Base-by-base conservation (phyloP, 2,113 vertebrate species). In the Osmerus eperlanus region DNA sequence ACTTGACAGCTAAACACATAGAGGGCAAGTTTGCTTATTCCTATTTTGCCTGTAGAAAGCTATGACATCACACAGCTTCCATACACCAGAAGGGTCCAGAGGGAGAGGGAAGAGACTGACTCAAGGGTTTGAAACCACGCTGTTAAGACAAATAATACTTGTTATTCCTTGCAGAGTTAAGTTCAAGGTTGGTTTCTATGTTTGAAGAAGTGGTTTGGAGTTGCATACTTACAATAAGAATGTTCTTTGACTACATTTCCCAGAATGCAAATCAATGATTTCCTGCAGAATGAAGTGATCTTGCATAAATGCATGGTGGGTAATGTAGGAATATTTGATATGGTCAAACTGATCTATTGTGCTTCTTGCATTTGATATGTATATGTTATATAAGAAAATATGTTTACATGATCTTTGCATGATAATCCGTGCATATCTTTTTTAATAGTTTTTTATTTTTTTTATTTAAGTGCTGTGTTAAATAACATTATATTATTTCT, bases 1-100 rank as follows among this genome's bases (percentile, higher is more conserved):
- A 85, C 75, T 88, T 89, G 84, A 88, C 83, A 86, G 77, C 78
- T 78, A 80, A 85, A 83, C 80, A 82, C 85, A 62, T 47, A 68
- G 83, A 65, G 54, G 67, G 68, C 29, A 21, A 55, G 64, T 73
- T 70, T n/a, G 41, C 73, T 21, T 21, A 21, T 60, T 56, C n/a
- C n/a, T 60, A 4, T 60, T 21, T 12, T 60, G 19, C 9, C 21
- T 9, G 9, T 19, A 21, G 58, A 60, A 60, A 60, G 4, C 58
- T 19, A 60, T 60, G 58, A 12, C 21, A 60, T 60, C n/a, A 12
- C 19, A 21, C 3, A 11, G 58, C 54, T 56, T 18, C 54, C n/a
- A n/a, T 15, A 56, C 14, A 16, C 14, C 54, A 18, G 14, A 2
- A 56, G 54, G 54, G 2, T 56, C 16, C 16, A 56, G 16, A 47